phyloP scores from a whole-genome alignment of 2,888 invertebrate species.

The Tipula confusa region DNA sequence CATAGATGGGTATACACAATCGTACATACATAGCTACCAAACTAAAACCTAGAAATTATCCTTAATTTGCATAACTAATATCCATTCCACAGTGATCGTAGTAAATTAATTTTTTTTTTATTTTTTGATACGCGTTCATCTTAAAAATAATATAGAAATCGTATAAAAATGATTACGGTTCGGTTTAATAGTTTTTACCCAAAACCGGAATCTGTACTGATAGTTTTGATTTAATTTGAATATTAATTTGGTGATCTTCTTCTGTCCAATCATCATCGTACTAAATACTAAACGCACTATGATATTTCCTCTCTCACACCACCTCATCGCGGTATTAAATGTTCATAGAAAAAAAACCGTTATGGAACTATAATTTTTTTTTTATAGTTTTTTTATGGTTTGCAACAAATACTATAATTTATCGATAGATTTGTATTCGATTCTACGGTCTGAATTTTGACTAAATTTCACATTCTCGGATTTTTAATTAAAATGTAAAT shows the following conservation, averaged over 20 bases:
- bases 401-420: background rate
- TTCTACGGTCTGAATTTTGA: background rate
- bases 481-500: background rate
- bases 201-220: background rate
- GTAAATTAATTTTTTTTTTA: background rate
- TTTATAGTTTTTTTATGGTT: background rate
- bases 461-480: background rate
- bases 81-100: background rate
- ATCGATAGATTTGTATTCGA: background rate
- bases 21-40: background rate
- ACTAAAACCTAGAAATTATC: background rate
- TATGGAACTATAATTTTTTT: background rate
- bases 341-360: background rate
- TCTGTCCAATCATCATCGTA: background rate
- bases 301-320: background rate
- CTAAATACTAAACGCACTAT: background rate
- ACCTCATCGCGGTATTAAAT: background rate
- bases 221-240: conserved; percentile 7
- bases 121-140: background rate
- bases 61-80: background rate
- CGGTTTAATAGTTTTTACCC: background rate
- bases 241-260: background rate
- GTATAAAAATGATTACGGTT: background rate
- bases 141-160: background rate
- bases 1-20: background rate